Evolutionary conservation across 2,888 invertebrate genomes (phyloP), one percentile per base, ranked within the genome.

Genomic region (Hylaea fasciaria): DNA sequence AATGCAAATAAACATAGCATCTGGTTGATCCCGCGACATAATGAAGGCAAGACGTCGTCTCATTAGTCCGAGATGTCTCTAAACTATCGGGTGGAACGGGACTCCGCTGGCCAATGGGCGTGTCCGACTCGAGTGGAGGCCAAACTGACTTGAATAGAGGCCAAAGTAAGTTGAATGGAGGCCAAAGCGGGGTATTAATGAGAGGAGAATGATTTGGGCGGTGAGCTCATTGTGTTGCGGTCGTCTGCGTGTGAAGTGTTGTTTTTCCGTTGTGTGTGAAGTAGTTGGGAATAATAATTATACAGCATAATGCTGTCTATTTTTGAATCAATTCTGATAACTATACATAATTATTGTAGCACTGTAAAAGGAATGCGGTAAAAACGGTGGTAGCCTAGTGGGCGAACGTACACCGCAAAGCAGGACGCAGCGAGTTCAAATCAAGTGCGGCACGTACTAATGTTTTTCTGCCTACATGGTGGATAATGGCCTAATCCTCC

Each of bases 11-110:
- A 47, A 57, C 46, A 37, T 28, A 14, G 46, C 40, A 55, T 54
- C 44, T 44, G 13, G 44, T 62, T 53, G 53, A 54, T 62, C 58
- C 57, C 28, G 53, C 44, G 49, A 46, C 72, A 73, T 74, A 73
- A 77, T 77, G 73, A 78, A 78, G 75, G 69, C 67, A 69, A 71
- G 69, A 70, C 62, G 60, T 64, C 60, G 71, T 58, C 74, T 78
- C 77, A 80, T 80, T 79, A 79, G 73, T 77, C 73, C 71, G 72
- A 76, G 77, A 80, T 75, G 77, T 74, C 74, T 65, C 71, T 66
- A 67, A 78, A 79, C 77, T 77, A 74, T 76, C 51, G 69, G 70
- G 65, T 62, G 45, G 57, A 71, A 70, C 69, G 72, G 60, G 70
- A 75, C 70, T 73, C 75, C 70, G 65, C 28, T 64, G 70, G 72